Evolutionary conservation across 2,888 invertebrate species (phyloP).

Genomic region (Pyrrhosoma nymphula): DNA sequence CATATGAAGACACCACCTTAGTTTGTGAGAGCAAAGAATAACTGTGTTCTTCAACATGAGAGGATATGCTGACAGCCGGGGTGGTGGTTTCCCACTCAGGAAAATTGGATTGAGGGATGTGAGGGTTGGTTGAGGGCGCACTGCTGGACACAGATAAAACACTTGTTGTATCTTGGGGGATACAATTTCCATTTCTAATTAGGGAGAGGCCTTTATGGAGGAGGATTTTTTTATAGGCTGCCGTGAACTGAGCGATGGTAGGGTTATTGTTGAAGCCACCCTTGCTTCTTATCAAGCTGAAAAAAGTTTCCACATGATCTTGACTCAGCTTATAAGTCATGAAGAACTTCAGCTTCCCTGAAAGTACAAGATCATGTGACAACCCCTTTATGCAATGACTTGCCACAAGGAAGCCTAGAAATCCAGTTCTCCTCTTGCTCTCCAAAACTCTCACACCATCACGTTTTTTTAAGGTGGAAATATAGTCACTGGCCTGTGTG

Average conservation of each 20-base stretch:
- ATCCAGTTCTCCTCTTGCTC: not conserved
- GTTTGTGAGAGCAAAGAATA: not conserved
- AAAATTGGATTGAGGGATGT: not conserved
- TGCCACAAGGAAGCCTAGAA: not conserved
- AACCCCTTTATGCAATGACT: not conserved
- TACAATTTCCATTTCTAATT: not conserved
- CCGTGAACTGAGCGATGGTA: conserved; percentile 57
- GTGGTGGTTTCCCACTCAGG: not conserved
- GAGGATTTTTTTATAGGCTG: not conserved
- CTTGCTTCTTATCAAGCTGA: conserved; percentile 68
- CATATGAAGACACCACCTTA: not conserved
- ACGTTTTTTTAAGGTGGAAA: not conserved
- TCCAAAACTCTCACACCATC: not conserved
- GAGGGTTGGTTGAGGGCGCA: no score
- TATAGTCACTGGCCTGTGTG: not conserved
- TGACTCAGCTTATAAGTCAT: conserved; percentile 67
- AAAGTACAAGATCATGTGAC: not conserved
- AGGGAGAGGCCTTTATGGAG: not conserved
- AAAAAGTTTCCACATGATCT: conserved; percentile 69
- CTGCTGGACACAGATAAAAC: no score
- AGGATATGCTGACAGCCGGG: not conserved
- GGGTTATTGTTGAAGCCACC: conserved; percentile 71
- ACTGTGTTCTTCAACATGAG: no score
- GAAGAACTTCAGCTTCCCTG: conserved; percentile 21
- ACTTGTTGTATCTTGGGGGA: not conserved